Conservation (phyloP, 2,797 vertebrate genomes). For the Melanotaenia trifasciata region DNA sequence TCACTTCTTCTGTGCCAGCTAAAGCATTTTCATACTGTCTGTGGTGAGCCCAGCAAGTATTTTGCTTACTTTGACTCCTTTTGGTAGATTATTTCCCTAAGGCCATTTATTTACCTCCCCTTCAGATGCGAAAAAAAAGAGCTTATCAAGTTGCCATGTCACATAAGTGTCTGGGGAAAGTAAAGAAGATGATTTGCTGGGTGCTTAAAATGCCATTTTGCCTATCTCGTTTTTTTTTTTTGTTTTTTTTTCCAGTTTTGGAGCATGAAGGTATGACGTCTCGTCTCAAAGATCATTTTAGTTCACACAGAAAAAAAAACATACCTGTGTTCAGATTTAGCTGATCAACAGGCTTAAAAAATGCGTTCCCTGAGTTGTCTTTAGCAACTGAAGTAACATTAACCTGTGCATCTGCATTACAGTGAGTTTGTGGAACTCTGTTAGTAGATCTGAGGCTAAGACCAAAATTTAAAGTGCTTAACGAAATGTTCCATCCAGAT, state of each 20-base stretch:
- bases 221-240: neutral
- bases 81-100: neutral
- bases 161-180: neutral
- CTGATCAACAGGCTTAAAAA: neutral
- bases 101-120: neutral
- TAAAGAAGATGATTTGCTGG: neutral
- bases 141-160: neutral
- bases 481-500: slow-evolving; percentile 38
- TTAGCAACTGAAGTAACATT: neutral
- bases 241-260: neutral
- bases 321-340: neutral
- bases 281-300: slow-evolving; percentile 5
- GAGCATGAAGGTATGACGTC: neutral
- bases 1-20: slow-evolving; percentile 7
- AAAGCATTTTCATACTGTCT: slow-evolving; percentile 13
- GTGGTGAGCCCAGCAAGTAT: slow-evolving; percentile 8
- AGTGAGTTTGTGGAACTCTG: neutral
- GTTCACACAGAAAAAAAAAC: neutral
- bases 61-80: slow-evolving; percentile 11
- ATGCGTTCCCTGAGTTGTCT: neutral
- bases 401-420: neutral
- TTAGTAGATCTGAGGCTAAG: slow-evolving; percentile 10
- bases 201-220: neutral
- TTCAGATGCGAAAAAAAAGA: slow-evolving; percentile 29
- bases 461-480: slow-evolving; percentile 22